phyloP scores from a whole-genome alignment of 2,888 invertebrate genomes.

The Lycia hirtaria region DNA sequence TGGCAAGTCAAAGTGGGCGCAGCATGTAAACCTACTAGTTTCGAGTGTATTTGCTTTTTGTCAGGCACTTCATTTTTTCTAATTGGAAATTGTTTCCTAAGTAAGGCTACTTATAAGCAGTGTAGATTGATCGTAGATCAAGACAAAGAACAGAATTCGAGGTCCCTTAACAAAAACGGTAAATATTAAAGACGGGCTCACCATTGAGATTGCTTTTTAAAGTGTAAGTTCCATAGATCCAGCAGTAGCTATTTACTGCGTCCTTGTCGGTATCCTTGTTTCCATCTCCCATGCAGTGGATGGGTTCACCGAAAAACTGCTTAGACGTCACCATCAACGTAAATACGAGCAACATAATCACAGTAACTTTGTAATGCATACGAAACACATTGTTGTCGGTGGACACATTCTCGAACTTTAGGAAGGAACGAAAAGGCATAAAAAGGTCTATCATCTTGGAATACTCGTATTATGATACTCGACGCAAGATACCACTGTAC shows the following conservation, averaged over 20 bases:
- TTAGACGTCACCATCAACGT: conserved; percentile 91
- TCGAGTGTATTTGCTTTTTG: not conserved
- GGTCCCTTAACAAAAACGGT: too few relatives aligned
- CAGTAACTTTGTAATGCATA: conserved; percentile 90
- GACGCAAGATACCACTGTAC: too few relatives aligned
- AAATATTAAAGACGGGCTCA: conserved; percentile 46
- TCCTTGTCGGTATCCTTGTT: conserved; percentile 81
- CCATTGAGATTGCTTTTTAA: conserved; percentile 73
- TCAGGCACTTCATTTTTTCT: not conserved
- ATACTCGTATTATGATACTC: conserved; percentile 13
- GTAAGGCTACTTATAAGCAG: too few relatives aligned
- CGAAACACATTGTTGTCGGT: conserved; percentile 92
- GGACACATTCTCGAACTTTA: conserved; percentile 88
- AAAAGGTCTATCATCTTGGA: conserved; percentile 87
- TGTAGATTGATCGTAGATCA: too few relatives aligned
- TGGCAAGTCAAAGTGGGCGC: too few relatives aligned
- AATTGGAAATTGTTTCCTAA: too few relatives aligned
- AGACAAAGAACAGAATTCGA: too few relatives aligned
- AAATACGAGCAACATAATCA: conserved; percentile 89
- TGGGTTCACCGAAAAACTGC: conserved; percentile 94
- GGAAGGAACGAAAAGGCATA: conserved; percentile 87
- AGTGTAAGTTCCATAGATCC: conserved; percentile 91
- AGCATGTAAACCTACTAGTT: too few relatives aligned
- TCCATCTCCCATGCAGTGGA: conserved; percentile 88
- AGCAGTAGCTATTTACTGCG: conserved; percentile 91